Evolutionary conservation across 2,113 vertebrate species (phyloP).

Genomic region (Gopherus flavomarginatus): DNA sequence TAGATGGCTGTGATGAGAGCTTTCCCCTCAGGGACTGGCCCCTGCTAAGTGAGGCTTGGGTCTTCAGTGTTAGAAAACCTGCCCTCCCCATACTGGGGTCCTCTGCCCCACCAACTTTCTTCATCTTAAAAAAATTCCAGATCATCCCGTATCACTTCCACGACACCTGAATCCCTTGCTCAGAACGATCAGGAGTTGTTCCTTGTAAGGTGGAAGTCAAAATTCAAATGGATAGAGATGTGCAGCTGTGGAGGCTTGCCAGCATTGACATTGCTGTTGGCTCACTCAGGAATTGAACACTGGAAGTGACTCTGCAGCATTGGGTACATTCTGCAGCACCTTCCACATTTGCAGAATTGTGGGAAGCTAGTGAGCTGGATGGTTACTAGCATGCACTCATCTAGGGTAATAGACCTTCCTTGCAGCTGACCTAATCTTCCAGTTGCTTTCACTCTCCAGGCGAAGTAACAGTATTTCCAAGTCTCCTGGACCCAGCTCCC

Average conservation of each 20-base stretch:
- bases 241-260: background rate
- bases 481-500: constrained; percentile 90
- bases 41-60: background rate
- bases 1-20: background rate
- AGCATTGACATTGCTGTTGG: background rate
- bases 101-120: background rate
- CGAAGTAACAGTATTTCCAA: constrained; percentile 96
- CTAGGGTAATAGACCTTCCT: background rate
- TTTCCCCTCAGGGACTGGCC: background rate
- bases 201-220: background rate
- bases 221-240: background rate
- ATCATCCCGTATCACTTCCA: background rate
- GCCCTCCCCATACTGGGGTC: background rate
- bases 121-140: no score
- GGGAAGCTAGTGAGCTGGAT: background rate
- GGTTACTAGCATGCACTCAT: background rate
- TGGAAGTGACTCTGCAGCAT: background rate
- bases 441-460: constrained; percentile 70
- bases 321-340: background rate
- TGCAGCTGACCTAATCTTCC: background rate
- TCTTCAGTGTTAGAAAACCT: background rate
- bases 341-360: background rate
- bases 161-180: background rate
- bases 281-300: background rate
- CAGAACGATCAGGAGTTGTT: background rate